Evolutionary conservation across 1,140 invertebrate species (phyloP).

Genomic region (Dreissena rostriformis): DNA sequence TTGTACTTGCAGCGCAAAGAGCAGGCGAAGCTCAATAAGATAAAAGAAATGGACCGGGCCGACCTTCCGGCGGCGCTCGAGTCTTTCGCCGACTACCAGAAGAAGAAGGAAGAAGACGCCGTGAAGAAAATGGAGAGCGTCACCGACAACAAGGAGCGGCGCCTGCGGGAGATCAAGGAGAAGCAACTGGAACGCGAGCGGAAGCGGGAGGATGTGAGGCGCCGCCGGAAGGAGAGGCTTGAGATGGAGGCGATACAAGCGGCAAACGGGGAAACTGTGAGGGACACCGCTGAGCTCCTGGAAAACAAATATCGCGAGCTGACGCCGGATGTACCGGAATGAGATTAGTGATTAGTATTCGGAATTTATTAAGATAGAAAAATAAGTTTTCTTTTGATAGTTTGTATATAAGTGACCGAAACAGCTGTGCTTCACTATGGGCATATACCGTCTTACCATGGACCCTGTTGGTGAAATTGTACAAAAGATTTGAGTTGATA

Average conservation of each 20-base stretch:
- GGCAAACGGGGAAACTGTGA: slow-evolving; percentile 49
- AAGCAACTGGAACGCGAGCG: slow-evolving; percentile 65
- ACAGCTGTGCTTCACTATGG: too few relatives aligned
- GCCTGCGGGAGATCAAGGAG: slow-evolving; percentile 65
- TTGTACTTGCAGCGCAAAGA: slow-evolving; percentile 66
- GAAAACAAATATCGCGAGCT: neutral
- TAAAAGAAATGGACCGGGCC: slow-evolving; percentile 64
- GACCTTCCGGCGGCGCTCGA: slow-evolving; percentile 62
- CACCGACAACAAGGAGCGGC: slow-evolving; percentile 67
- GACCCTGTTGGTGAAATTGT: too few relatives aligned
- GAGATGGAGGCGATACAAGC: slow-evolving; percentile 21
- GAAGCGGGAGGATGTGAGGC: slow-evolving; percentile 68
- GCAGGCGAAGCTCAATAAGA: slow-evolving; percentile 66
- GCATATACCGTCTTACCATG: too few relatives aligned
- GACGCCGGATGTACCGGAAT: slow-evolving; percentile 50
- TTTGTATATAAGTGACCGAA: too few relatives aligned
- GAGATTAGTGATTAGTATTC: neutral
- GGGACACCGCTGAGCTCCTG: slow-evolving; percentile 42
- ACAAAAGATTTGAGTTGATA: too few relatives aligned
- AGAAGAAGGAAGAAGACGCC: slow-evolving; percentile 62
- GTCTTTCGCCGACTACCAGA: slow-evolving; percentile 61
- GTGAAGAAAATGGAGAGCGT: slow-evolving; percentile 67
- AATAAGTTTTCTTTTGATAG: too few relatives aligned
- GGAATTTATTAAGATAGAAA: too few relatives aligned
- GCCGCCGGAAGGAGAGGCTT: slow-evolving; percentile 55